Percentiles rank a stretch among this genome's conserved stretches.
Evolutionary conservation across 2,113 vertebrate genomes (phyloP).

Genomic region (human): DNA sequence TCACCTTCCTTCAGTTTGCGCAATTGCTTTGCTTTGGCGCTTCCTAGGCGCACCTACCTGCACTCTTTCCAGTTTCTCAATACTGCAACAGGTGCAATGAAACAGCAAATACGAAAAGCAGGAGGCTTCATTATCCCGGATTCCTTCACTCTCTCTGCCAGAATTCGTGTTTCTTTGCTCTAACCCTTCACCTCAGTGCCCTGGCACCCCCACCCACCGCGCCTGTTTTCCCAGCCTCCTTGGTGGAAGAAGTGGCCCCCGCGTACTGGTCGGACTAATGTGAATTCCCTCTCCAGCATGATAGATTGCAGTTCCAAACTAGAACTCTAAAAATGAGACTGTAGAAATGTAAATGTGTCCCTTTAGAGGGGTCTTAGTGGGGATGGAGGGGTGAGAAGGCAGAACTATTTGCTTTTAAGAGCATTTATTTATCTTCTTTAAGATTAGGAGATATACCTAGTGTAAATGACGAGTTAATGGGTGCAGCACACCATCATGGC

Average conservation of each 20-base stretch:
- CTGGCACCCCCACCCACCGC: slow-evolving; percentile 71
- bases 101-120: slow-evolving; percentile 84
- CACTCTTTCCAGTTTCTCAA: slow-evolving; percentile 79
- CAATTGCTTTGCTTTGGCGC: background rate
- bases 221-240: background rate
- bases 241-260: background rate
- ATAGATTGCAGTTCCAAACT: slow-evolving; percentile 73
- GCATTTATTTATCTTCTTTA: background rate
- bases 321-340: slow-evolving; percentile 79
- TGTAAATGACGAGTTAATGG: no score
- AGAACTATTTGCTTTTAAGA: background rate
- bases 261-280: background rate
- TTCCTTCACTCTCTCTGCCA: background rate
- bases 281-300: slow-evolving; percentile 63
- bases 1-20: accelerated
- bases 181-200: background rate
- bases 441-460: no score
- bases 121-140: background rate
- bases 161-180: background rate
- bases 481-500: no score
- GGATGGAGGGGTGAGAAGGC: background rate
- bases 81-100: slow-evolving; percentile 89
- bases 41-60: slow-evolving; percentile 53
- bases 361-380: background rate
- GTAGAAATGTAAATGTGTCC: background rate